Percentiles rank a stretch among this genome's conserved stretches.
Evolutionary conservation across 2,888 invertebrate genomes (phyloP).

Genomic region (Palloptera scutellata): DNA sequence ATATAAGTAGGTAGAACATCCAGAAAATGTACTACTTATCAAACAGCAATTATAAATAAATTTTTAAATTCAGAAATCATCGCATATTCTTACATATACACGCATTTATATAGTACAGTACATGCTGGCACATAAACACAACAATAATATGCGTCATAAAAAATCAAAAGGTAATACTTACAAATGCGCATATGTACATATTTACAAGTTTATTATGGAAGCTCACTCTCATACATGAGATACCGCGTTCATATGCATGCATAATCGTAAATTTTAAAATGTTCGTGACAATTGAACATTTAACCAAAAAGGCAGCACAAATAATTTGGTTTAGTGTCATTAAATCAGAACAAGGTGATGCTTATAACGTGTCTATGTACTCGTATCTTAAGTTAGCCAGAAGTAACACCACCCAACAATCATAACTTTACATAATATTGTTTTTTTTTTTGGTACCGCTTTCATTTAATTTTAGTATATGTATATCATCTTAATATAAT

Average conservation of each 20-base stretch:
- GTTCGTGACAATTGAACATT: constrained; percentile 32
- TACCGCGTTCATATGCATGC: constrained; percentile 25
- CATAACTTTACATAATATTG: not conserved
- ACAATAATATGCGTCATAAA: constrained; percentile 18
- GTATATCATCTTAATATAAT: too few species aligned
- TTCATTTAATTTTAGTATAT: too few species aligned
- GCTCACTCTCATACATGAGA: not conserved
- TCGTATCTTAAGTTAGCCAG: too few species aligned
- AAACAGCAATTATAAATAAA: too few species aligned
- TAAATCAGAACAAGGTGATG: constrained; percentile 32
- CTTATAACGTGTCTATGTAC: constrained; percentile 12
- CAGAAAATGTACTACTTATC: too few species aligned
- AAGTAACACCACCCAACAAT: too few species aligned
- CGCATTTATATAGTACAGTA: not conserved
- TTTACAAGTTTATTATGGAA: too few species aligned
- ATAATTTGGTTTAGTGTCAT: constrained; percentile 15
- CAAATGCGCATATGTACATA: not conserved
- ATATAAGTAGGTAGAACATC: too few species aligned
- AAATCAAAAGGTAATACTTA: constrained; percentile 12
- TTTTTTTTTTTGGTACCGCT: too few species aligned
- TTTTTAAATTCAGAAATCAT: not conserved
- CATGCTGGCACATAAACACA: not conserved
- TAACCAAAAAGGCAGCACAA: constrained; percentile 2
- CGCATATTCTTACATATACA: not conserved
- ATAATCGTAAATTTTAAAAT: constrained; percentile 26